Evolutionary conservation across 2,888 invertebrate species (phyloP).

Genomic region (Nymphalis polychloros): DNA sequence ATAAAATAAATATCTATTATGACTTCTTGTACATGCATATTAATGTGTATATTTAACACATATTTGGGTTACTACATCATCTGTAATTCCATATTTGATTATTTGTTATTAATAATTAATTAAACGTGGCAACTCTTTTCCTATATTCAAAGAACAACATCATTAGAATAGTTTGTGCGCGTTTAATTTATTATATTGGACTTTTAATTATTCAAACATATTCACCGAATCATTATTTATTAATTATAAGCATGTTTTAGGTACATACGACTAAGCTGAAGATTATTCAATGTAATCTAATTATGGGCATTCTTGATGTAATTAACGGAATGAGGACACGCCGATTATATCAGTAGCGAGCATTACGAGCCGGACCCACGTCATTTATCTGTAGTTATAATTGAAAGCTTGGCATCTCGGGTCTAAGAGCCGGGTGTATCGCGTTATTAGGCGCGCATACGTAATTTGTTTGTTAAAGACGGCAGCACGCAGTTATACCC

Average conservation of each 20-base stretch:
- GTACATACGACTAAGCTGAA: neutral
- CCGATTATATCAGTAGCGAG: slow-evolving; percentile 46
- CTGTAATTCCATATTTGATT: slow-evolving; percentile 15
- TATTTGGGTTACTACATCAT: slow-evolving; percentile 10
- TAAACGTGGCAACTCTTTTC: slow-evolving; percentile 1
- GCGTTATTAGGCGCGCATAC: slow-evolving; percentile 79
- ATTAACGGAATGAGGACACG: slow-evolving; percentile 43
- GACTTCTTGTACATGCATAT: neutral
- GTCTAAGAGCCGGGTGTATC: slow-evolving; percentile 73
- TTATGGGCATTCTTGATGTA: slow-evolving; percentile 31
- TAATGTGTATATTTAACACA: neutral
- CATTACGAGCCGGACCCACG: slow-evolving; percentile 44
- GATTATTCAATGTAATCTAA: slow-evolving; percentile 23
- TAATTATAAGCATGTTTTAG: neutral
- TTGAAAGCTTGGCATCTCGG: slow-evolving; percentile 68
- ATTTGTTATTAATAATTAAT: slow-evolving; percentile 7
- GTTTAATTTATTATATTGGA: neutral
- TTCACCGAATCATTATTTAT: neutral
- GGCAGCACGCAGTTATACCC: slow-evolving; percentile 78
- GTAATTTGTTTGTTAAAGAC: slow-evolving; percentile 82
- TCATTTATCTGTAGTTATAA: slow-evolving; percentile 76
- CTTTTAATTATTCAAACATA: neutral
- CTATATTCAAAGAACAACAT: neutral
- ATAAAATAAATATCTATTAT: neutral
- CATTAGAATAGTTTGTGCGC: neutral